These are phyloP conservation scores for Lepidocolaptes lacrymiger DNA, from an alignment of 2,797 vertebrate species.

Conservation along the genomic window DNA sequence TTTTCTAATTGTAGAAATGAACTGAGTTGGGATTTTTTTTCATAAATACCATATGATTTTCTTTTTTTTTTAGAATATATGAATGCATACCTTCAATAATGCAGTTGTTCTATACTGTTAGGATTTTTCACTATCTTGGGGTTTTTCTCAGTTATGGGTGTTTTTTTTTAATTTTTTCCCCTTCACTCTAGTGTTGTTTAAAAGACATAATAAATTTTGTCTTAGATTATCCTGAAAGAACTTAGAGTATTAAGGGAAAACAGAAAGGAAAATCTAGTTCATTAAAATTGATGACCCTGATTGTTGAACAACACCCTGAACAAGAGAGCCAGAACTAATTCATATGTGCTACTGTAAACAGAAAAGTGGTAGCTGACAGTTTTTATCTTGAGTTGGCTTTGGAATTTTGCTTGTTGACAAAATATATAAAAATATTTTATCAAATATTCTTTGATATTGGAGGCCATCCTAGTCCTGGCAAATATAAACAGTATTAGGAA, in stretches of 20 bases:
- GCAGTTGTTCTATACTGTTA: background rate
- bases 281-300: background rate
- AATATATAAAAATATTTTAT: background rate
- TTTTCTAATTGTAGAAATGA: background rate
- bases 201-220: background rate
- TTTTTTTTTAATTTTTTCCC: background rate
- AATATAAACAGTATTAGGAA: background rate
- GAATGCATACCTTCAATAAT: background rate
- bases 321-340: background rate
- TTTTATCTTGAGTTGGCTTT: background rate
- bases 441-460: background rate
- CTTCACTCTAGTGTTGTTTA: background rate
- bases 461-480: background rate
- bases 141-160: background rate
- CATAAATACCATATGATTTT: background rate
- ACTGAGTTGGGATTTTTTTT: background rate
- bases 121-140: background rate
- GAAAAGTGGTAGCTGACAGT: background rate
- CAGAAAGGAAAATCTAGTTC: background rate
- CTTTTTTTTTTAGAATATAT: background rate
- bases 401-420: background rate
- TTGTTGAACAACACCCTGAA: background rate
- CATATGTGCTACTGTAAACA: background rate
- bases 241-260: background rate
- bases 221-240: background rate